These are phyloP conservation scores for Drosophila eohydei DNA, from an alignment of 2,888 invertebrate species.

Conservation along the genomic window DNA sequence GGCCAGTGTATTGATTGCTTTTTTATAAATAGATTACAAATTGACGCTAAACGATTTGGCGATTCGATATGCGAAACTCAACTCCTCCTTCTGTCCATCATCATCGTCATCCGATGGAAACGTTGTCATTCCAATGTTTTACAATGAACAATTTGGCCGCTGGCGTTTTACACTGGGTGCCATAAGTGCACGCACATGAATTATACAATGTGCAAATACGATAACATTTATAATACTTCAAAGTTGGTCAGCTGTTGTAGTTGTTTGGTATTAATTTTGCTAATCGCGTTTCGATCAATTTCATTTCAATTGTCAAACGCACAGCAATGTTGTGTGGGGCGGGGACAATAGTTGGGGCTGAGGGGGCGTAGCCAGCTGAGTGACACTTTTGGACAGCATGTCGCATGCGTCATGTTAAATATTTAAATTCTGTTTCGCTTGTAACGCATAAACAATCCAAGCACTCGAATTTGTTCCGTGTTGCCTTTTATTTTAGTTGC, in stretches of 20 bases:
- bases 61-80: slow-evolving; percentile 59
- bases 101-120: slow-evolving; percentile 18
- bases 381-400: slow-evolving; percentile 73
- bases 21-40: slow-evolving; percentile 41
- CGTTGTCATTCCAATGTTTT: slow-evolving; percentile 30
- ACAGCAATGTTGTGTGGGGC: slow-evolving; percentile 33
- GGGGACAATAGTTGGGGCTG: slow-evolving; percentile 3
- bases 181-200: slow-evolving; percentile 59
- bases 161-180: slow-evolving; percentile 47
- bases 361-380: slow-evolving; percentile 47
- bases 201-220: slow-evolving; percentile 65
- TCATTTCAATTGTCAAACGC: slow-evolving; percentile 72
- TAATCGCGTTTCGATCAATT: slow-evolving; percentile 75
- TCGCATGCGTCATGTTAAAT: slow-evolving; percentile 74
- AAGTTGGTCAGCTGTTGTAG: slow-evolving; percentile 37
- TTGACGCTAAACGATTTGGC: slow-evolving; percentile 49
- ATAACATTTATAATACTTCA: slow-evolving; percentile 57
- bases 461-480: slow-evolving; percentile 63
- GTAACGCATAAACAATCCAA: slow-evolving; percentile 74
- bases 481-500: slow-evolving; percentile 57
- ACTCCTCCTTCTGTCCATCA: slow-evolving; percentile 15
- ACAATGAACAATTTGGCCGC: slow-evolving; percentile 36
- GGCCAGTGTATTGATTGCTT: slow-evolving; percentile 26
- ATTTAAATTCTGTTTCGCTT: slow-evolving; percentile 66
- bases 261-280: slow-evolving; percentile 61